Percentiles rank a stretch among this genome's conserved stretches.
These are phyloP conservation scores for Amiota communis DNA, from an alignment of 2,888 invertebrate genomes.

Conservation along the genomic window DNA sequence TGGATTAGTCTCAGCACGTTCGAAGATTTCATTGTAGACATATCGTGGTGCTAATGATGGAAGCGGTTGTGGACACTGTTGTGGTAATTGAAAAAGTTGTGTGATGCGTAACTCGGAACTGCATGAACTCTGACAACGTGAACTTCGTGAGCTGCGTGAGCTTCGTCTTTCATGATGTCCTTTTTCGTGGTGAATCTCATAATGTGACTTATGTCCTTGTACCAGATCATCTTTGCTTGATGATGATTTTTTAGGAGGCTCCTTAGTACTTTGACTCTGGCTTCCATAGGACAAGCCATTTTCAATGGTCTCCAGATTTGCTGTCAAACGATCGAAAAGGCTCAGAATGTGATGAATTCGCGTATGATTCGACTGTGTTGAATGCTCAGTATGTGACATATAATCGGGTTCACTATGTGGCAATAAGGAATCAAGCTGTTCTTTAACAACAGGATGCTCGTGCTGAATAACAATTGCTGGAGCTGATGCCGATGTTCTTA, in stretches of 20 bases:
- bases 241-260: background rate
- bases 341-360: conserved; percentile 54
- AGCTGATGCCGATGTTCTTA: background rate
- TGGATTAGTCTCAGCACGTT: background rate
- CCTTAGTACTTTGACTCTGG: background rate
- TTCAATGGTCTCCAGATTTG: conserved; percentile 56
- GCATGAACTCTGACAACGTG: background rate
- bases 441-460: conserved; percentile 27
- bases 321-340: conserved; percentile 57
- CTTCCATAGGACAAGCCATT: conserved; percentile 18
- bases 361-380: background rate
- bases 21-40: background rate
- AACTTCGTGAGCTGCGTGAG: conserved; percentile 14
- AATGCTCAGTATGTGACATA: background rate
- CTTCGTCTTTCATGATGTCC: background rate
- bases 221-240: background rate
- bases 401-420: conserved; percentile 31
- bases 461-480: background rate
- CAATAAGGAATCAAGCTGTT: conserved; percentile 44
- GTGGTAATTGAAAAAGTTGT: background rate
- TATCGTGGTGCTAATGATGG: background rate
- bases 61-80: background rate
- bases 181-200: conserved; percentile 7
- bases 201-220: conserved; percentile 4
- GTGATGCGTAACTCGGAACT: conserved; percentile 10